Evolutionary conservation across 2,797 vertebrate genomes (phyloP).

Genomic region (Acipenser oxyrinchus): DNA sequence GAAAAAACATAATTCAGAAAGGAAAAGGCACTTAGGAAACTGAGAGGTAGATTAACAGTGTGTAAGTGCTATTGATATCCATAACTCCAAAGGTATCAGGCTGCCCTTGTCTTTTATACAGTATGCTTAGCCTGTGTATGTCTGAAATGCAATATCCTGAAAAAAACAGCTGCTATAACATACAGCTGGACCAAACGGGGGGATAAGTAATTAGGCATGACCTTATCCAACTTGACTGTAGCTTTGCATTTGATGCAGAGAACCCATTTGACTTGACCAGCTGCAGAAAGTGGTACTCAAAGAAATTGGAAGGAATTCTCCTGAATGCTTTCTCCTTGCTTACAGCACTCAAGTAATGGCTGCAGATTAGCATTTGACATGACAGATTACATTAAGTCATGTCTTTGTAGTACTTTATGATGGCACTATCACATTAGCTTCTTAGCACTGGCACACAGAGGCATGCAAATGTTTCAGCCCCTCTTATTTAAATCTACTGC

Average conservation of each 20-base stretch:
- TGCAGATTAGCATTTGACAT: constrained; percentile 99
- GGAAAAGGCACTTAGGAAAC: constrained; percentile 44
- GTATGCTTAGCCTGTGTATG: constrained; percentile 30
- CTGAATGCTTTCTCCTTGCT: constrained; percentile 80
- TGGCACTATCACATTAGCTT: constrained; percentile 87
- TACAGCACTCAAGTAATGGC: constrained; percentile 81
- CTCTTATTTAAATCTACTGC: constrained; percentile 98
- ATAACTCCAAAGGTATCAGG: constrained; percentile 40
- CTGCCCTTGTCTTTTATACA: constrained; percentile 34
- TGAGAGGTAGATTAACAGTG: constrained; percentile 47
- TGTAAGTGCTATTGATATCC: constrained; percentile 46
- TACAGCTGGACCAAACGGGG: constrained; percentile 23
- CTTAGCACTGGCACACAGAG: constrained; percentile 86
- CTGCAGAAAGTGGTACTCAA: constrained; percentile 68
- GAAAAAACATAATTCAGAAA: constrained; percentile 44
- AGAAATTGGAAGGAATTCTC: constrained; percentile 77
- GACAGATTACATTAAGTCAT: constrained; percentile 99
- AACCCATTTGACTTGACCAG: constrained; percentile 77
- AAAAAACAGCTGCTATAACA: constrained; percentile 36
- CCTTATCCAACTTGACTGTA: constrained; percentile 72
- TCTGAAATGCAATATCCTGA: constrained; percentile 35
- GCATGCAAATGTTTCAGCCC: constrained; percentile 96
- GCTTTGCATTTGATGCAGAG: constrained; percentile 74
- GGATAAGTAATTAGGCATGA: constrained; percentile 70
- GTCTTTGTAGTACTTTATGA: constrained; percentile 88